Percentiles rank a stretch among this genome's conserved stretches.
phyloP scores from a whole-genome alignment of 37 sponge, comb jelly and placozoan genomes.

The Spongilla lacustris region DNA sequence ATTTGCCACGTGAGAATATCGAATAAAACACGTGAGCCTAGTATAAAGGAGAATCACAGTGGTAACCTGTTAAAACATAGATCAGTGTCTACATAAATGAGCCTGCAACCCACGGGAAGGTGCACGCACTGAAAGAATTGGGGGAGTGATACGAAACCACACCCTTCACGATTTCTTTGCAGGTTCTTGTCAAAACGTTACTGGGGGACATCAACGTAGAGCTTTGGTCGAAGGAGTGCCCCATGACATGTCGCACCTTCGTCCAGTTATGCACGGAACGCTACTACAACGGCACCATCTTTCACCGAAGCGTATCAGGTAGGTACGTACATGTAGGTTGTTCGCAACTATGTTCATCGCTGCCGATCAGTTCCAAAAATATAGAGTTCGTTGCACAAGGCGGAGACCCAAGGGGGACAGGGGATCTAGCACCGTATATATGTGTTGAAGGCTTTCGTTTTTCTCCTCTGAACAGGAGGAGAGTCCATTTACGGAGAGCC shows the following conservation, averaged over 20 bases:
- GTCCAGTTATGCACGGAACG: conserved; percentile 96
- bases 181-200: conserved; percentile 87
- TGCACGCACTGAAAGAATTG: conserved; percentile 12
- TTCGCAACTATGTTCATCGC: neutral
- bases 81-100: conserved; percentile 96
- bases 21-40: conserved; percentile 2
- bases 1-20: neutral
- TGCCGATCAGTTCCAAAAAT: neutral
- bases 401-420: conserved; percentile 97
- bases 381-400: conserved; percentile 87
- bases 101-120: conserved; percentile 96
- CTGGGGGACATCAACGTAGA: conserved; percentile 94
- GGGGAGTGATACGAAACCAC: neutral
- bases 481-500: conserved; percentile 86
- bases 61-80: conserved; percentile 28
- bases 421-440: conserved; percentile 26
- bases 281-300: conserved; percentile 91
- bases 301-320: conserved; percentile 87
- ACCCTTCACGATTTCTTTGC: neutral
- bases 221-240: conserved; percentile 97
- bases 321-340: neutral
- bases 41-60: neutral
- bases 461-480: conserved; percentile 64
- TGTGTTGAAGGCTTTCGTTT: neutral
- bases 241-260: conserved; percentile 98